Evolutionary conservation across 2,113 vertebrate species (phyloP).

Genomic region (Brachypodius melanocephalos): DNA sequence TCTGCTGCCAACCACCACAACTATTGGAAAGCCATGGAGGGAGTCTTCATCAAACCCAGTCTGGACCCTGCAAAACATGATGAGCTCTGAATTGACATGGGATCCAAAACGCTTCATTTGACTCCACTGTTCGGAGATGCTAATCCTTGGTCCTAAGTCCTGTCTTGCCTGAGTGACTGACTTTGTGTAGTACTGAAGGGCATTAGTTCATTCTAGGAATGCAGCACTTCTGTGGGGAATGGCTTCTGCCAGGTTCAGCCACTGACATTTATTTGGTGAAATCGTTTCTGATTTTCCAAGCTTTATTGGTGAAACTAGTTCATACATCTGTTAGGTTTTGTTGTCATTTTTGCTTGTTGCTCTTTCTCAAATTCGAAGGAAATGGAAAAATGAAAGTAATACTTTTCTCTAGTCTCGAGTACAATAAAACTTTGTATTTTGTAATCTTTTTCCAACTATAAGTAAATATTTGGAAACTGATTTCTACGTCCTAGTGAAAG

Average conservation of each 20-base stretch:
- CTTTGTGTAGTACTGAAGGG: background rate
- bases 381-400: background rate
- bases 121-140: background rate
- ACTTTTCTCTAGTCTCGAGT: background rate
- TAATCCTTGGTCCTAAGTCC: slow-evolving; percentile 3
- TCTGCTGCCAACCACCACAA: slow-evolving; percentile 81
- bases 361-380: background rate
- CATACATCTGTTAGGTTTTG: background rate
- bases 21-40: slow-evolving; percentile 94
- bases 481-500: background rate
- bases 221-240: slow-evolving; percentile 20
- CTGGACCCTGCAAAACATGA: slow-evolving; percentile 78
- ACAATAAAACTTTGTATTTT: slow-evolving; percentile 35
- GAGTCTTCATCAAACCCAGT: slow-evolving; percentile 91
- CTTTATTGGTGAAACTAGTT: slow-evolving; percentile 5
- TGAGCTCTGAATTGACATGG: slow-evolving; percentile 81
- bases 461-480: slow-evolving; percentile 25
- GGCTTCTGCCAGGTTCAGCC: background rate
- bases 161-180: background rate
- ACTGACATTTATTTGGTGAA: background rate
- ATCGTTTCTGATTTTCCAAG: background rate
- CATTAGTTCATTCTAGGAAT: slow-evolving; percentile 44
- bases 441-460: background rate
- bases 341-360: background rate
- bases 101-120: background rate